Evolutionary conservation across 2,113 vertebrate species (phyloP).

Genomic region (Pteropus alecto): DNA sequence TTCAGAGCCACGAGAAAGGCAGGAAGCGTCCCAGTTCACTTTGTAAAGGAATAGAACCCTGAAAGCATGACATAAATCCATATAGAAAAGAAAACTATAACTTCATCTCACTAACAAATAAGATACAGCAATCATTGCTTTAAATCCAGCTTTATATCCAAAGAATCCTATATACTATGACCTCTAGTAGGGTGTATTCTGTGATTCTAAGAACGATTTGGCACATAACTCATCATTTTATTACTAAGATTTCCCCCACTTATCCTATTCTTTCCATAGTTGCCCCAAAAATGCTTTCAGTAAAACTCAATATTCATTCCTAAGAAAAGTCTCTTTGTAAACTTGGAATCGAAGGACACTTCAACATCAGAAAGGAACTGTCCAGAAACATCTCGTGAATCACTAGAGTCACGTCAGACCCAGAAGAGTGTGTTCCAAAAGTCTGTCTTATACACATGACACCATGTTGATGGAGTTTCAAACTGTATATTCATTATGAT

Average conservation of each 20-base stretch:
- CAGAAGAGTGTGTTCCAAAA: not conserved
- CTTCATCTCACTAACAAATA: not conserved
- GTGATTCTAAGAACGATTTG: not conserved
- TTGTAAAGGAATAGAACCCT: not conserved
- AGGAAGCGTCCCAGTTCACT: not conserved
- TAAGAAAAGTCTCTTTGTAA: not conserved
- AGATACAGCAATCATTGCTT: not conserved
- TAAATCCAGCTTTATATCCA: not conserved
- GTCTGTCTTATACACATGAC: not conserved
- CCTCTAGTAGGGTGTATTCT: not conserved
- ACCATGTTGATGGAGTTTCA: not conserved
- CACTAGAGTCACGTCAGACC: not conserved
- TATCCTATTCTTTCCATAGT: not conserved
- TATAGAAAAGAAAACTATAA: not conserved
- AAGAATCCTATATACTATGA: not conserved
- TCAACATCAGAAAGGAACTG: not conserved
- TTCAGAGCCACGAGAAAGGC: not conserved
- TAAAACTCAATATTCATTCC: conserved; percentile 21
- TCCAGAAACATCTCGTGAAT: not conserved
- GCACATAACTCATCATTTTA: not conserved
- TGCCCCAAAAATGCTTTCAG: not conserved
- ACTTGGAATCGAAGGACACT: not conserved
- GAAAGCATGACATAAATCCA: not conserved
- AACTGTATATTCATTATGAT: not conserved
- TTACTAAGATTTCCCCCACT: not conserved